Evolutionary conservation across 37 sponge, comb jelly and placozoan genomes (phyloP).

Genomic region (Chondrilla cf. caribensis): DNA sequence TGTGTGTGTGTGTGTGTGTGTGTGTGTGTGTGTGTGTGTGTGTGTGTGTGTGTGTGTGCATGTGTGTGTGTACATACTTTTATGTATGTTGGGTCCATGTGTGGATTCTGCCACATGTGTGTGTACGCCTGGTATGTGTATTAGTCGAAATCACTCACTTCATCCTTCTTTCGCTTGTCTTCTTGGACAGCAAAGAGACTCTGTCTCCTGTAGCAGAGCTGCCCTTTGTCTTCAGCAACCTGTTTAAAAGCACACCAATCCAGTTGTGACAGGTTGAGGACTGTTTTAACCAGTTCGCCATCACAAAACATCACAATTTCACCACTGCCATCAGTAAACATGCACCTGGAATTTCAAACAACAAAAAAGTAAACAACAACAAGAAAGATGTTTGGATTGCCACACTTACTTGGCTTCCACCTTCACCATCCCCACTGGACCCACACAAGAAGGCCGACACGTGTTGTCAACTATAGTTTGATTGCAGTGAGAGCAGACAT

Average conservation of each 20-base stretch:
- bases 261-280: conserved; percentile 18
- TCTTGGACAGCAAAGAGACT: neutral
- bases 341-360: conserved; percentile 44
- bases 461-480: conserved; percentile 26
- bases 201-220: neutral
- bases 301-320: conserved; percentile 7
- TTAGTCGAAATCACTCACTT: neutral
- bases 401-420: conserved; percentile 7
- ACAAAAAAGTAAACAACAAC: neutral
- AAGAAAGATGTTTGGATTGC: neutral
- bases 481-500: neutral
- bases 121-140: no score
- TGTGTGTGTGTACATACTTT: neutral
- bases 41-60: neutral
- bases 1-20: neutral
- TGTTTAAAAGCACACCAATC: neutral
- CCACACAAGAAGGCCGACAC: conserved; percentile 48
- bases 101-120: neutral
- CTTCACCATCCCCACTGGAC: conserved; percentile 39
- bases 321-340: conserved; percentile 5
- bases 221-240: neutral
- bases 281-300: conserved; percentile 10
- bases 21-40: neutral
- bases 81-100: neutral
- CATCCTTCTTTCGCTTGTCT: neutral